Conservation (phyloP, 2,797 vertebrate genomes). For the Fistularia commersonii region DNA sequence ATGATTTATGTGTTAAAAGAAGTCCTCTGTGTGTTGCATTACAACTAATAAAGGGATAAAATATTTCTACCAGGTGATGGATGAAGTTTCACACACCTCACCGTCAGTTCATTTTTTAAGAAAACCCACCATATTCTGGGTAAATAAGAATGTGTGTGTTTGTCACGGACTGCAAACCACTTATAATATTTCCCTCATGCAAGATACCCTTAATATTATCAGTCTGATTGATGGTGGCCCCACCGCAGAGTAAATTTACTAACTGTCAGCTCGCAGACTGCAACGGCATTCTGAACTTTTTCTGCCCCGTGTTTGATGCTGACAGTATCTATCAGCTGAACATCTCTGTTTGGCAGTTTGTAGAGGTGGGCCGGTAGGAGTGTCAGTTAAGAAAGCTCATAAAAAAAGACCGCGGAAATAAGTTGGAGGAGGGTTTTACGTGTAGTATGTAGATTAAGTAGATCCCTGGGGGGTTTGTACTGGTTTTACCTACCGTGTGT, state of each 20-base stretch:
- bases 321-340: slow-evolving; percentile 33
- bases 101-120: slow-evolving; percentile 80
- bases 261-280: slow-evolving; percentile 44
- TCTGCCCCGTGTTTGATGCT: slow-evolving; percentile 23
- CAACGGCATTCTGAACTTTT: slow-evolving; percentile 16
- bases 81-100: slow-evolving; percentile 69
- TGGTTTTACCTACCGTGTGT: slow-evolving; percentile 45
- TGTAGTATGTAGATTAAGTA: slow-evolving; percentile 46
- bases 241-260: slow-evolving; percentile 24
- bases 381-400: slow-evolving; percentile 34
- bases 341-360: slow-evolving; percentile 42
- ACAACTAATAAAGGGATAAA: slow-evolving; percentile 75
- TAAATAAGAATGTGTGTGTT: slow-evolving; percentile 73
- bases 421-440: slow-evolving; percentile 43
- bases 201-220: slow-evolving; percentile 51
- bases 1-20: slow-evolving; percentile 79
- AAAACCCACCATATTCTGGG: slow-evolving; percentile 59
- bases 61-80: slow-evolving; percentile 75
- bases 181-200: slow-evolving; percentile 38
- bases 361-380: slow-evolving; percentile 32
- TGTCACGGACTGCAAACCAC: slow-evolving; percentile 59
- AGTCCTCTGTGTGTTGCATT: slow-evolving; percentile 74
- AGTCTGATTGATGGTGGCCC: slow-evolving; percentile 49
- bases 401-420: slow-evolving; percentile 22
- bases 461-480: slow-evolving; percentile 43